Evolutionary conservation across 2,113 vertebrate species (phyloP).

Genomic region (Noturus placidus): DNA sequence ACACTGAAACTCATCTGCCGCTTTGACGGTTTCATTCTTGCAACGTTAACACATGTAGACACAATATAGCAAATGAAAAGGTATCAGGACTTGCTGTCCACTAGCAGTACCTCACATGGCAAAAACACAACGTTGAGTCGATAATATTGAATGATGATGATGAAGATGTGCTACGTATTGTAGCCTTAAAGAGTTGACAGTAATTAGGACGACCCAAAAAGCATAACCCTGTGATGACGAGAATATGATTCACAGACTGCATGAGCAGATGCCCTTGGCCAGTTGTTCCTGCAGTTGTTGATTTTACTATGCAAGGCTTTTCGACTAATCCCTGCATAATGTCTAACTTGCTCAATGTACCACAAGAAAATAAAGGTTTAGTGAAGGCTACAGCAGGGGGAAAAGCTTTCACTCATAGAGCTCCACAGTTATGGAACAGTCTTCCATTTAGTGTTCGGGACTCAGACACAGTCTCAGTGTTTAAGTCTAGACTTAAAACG

Average conservation of each 20-base stretch:
- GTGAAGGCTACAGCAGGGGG: no score
- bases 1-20: background rate
- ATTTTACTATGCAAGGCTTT: background rate
- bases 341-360: background rate
- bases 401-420: no score
- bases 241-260: background rate
- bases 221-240: background rate
- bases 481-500: no score
- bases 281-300: slow-evolving; percentile 36
- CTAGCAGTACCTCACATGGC: background rate
- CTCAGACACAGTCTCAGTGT: no score
- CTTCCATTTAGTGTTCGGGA: no score
- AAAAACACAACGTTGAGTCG: background rate
- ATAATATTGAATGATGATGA: background rate
- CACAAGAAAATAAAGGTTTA: background rate
- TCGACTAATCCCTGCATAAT: background rate
- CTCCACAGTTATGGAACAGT: no score
- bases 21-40: background rate
- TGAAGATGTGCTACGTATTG: background rate
- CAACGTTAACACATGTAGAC: no score
- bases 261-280: slow-evolving; percentile 13
- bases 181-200: background rate
- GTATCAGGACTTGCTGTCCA: background rate
- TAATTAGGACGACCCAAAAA: background rate
- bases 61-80: background rate